A percentile compares a stretch with the other conserved stretches of the same genome.
phyloP scores from a whole-genome alignment of 2,888 invertebrate genomes.

The Scaptomyza parva region DNA sequence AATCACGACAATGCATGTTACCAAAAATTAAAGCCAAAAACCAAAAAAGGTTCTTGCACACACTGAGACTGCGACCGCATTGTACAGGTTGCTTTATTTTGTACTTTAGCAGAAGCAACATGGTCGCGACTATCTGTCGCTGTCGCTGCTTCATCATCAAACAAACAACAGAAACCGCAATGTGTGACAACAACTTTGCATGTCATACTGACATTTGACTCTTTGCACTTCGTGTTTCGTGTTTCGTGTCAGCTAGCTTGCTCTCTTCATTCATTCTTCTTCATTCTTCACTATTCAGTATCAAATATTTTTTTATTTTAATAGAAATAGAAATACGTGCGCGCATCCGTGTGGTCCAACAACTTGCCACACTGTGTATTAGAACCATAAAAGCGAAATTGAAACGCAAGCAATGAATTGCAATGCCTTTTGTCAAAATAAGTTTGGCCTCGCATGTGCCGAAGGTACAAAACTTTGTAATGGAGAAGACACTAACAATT shows the following conservation, averaged over 20 bases:
- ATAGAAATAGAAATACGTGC: slow-evolving; percentile 3
- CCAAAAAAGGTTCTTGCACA: not conserved
- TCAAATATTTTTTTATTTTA: slow-evolving; percentile 48
- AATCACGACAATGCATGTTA: slow-evolving; percentile 29
- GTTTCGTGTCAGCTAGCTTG: slow-evolving; percentile 65
- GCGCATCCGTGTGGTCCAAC: slow-evolving; percentile 24
- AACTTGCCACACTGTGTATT: slow-evolving; percentile 16
- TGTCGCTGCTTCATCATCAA: slow-evolving; percentile 41
- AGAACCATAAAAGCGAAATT: slow-evolving; percentile 65
- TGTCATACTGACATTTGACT: slow-evolving; percentile 78
- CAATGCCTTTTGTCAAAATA: slow-evolving; percentile 58
- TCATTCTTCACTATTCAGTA: no score
- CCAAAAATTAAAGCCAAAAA: slow-evolving; percentile 10
- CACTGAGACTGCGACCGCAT: slow-evolving; percentile 20
- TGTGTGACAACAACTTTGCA: slow-evolving; percentile 75
- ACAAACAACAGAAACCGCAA: slow-evolving; percentile 62
- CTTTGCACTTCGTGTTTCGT: slow-evolving; percentile 77
- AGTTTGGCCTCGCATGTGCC: slow-evolving; percentile 61
- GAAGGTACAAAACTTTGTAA: slow-evolving; percentile 32
- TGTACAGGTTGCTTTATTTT: not conserved
- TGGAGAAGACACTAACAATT: slow-evolving; percentile 26
- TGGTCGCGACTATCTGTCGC: slow-evolving; percentile 1
- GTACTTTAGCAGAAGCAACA: not conserved
- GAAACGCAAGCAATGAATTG: slow-evolving; percentile 62
- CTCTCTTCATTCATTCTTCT: slow-evolving; percentile 12